Conservation (phyloP, 2,113 vertebrate species). For the Tenebrosternarchus preto region DNA sequence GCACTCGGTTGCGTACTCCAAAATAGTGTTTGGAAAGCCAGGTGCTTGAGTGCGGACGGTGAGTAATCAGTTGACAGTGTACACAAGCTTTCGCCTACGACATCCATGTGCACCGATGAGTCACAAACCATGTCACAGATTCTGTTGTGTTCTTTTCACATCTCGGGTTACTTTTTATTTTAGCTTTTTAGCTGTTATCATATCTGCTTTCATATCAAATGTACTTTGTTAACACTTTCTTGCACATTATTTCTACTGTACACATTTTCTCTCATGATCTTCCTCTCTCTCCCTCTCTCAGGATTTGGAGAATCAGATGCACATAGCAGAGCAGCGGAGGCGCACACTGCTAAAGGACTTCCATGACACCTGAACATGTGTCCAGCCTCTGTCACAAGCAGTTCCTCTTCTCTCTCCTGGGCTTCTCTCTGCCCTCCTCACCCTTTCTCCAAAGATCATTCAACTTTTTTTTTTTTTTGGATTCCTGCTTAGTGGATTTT, state of each 20-base stretch:
- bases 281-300: conserved; percentile 60
- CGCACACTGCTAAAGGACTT: conserved; percentile 99
- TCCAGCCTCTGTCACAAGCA: conserved; percentile 47
- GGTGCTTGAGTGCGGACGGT: neutral
- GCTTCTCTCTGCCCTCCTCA: conserved; percentile 14
- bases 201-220: conserved; percentile 29
- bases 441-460: conserved; percentile 49
- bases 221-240: neutral
- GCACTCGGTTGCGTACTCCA: neutral
- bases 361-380: conserved; percentile 89
- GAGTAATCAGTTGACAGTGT: neutral
- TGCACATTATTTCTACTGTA: no score
- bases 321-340: conserved; percentile 97
- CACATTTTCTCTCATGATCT: no score
- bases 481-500: conserved; percentile 38
- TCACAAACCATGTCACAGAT: neutral
- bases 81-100: neutral
- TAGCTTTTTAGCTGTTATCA: neutral
- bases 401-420: conserved; percentile 57
- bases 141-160: neutral
- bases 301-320: conserved; percentile 99
- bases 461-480: conserved; percentile 48
- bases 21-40: neutral
- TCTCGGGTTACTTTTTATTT: neutral
- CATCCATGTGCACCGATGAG: neutral